These are phyloP conservation scores for Jaculus jaculus DNA, from an alignment of 2,113 vertebrate species.

Conservation along the genomic window DNA sequence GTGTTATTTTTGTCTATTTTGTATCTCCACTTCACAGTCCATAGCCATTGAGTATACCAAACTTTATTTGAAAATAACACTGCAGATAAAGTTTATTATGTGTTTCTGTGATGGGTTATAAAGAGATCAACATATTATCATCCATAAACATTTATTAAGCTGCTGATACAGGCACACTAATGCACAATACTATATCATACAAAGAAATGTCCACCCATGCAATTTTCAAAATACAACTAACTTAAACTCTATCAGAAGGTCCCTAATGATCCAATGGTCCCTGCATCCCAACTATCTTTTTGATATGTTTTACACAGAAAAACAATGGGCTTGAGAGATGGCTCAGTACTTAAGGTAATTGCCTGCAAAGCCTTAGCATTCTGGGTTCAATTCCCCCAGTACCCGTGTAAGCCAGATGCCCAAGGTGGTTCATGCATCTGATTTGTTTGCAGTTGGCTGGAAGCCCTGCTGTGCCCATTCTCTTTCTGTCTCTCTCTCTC, in stretches of 20 bases:
- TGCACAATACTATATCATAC: neutral
- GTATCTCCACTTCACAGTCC: neutral
- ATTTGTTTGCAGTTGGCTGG: too few relatives aligned
- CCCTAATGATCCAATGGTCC: neutral
- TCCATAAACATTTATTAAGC: constrained; percentile 4
- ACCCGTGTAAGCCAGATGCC: too few relatives aligned
- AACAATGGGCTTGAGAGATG: neutral
- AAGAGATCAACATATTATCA: neutral
- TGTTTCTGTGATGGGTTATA: neutral
- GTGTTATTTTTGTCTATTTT: neutral
- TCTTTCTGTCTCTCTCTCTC: too few relatives aligned
- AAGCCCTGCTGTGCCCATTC: too few relatives aligned
- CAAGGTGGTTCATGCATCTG: too few relatives aligned
- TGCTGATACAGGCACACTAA: neutral
- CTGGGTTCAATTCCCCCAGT: too few relatives aligned
- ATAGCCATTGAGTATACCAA: neutral
- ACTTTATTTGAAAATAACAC: constrained; percentile 33
- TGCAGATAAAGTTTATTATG: constrained; percentile 35
- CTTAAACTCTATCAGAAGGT: neutral
- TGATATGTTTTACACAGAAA: neutral
- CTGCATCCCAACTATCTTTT: neutral
- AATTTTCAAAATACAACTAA: neutral
- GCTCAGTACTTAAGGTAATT: too few relatives aligned
- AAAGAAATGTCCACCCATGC: neutral
- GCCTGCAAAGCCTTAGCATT: too few relatives aligned